Conservation (phyloP, 2,888 invertebrate genomes). For the Gasteruption jaculator region DNA sequence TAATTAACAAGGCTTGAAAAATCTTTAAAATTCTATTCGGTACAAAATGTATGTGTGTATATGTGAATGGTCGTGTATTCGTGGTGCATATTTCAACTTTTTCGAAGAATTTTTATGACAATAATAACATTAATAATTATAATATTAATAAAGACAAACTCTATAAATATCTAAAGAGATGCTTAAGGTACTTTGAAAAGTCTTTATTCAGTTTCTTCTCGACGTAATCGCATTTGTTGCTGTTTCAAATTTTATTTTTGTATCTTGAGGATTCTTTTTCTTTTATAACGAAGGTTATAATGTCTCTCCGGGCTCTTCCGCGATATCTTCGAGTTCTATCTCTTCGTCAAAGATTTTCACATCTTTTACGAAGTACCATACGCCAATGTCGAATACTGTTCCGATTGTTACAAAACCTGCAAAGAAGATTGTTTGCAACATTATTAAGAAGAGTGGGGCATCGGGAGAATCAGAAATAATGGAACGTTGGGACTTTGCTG, state of each 20-base stretch:
- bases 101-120: too few species aligned
- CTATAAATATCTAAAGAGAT: conserved; percentile 38
- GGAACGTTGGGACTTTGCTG: too few species aligned
- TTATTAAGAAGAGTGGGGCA: too few species aligned
- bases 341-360: conserved; percentile 68
- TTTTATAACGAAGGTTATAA: conserved; percentile 20
- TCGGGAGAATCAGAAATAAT: too few species aligned
- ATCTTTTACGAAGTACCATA: conserved; percentile 67
- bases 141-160: too few species aligned
- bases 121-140: too few species aligned
- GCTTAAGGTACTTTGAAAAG: conserved; percentile 47
- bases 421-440: too few species aligned
- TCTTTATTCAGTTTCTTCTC: conserved; percentile 34
- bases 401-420: conserved; percentile 61
- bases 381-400: conserved; percentile 62
- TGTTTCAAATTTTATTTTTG: not conserved
- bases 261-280: conserved; percentile 9
- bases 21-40: too few species aligned
- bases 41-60: too few species aligned
- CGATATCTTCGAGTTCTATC: conserved; percentile 51
- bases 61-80: too few species aligned
- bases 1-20: too few species aligned
- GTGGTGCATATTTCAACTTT: too few species aligned
- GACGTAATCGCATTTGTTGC: conserved; percentile 7
- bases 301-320: conserved; percentile 43